A percentile compares a stretch with the other conserved stretches of the same genome.
Conservation (phyloP, 2,888 invertebrate genomes). For the Cephus runcator region DNA sequence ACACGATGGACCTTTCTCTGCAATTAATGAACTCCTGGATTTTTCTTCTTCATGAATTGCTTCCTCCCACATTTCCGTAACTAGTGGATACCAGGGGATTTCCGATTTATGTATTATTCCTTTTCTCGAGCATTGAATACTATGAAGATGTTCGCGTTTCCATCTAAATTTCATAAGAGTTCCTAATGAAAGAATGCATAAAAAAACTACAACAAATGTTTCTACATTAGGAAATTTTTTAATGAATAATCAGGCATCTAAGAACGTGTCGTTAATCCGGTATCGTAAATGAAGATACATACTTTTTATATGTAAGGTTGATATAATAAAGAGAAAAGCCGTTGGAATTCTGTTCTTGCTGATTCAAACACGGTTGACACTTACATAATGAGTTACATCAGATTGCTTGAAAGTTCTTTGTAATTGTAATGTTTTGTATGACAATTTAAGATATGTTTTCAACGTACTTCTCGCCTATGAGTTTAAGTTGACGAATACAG, state of each 20-base stretch:
- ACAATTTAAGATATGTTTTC: neutral
- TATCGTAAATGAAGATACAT: neutral
- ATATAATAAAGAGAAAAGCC: neutral
- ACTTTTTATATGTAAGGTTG: neutral
- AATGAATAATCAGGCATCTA: neutral
- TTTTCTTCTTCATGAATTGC: neutral
- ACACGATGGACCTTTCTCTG: neutral
- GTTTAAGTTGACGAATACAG: slow-evolving; percentile 41
- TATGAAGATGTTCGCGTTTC: neutral
- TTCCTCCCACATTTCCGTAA: slow-evolving; percentile 1
- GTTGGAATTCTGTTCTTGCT: neutral
- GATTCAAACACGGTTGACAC: neutral
- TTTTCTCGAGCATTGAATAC: neutral
- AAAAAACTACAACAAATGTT: neutral
- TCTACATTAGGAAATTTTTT: neutral
- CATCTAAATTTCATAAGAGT: neutral
- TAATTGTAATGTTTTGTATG: neutral
- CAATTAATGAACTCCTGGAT: neutral
- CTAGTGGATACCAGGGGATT: neutral
- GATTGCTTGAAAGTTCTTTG: neutral
- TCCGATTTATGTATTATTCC: neutral
- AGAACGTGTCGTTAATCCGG: neutral
- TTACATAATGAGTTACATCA: neutral
- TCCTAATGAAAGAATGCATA: neutral
- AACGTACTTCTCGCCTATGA: slow-evolving; percentile 44